Evolutionary conservation across 2,797 vertebrate genomes (phyloP).

Genomic region (Phalanger gymnotis): DNA sequence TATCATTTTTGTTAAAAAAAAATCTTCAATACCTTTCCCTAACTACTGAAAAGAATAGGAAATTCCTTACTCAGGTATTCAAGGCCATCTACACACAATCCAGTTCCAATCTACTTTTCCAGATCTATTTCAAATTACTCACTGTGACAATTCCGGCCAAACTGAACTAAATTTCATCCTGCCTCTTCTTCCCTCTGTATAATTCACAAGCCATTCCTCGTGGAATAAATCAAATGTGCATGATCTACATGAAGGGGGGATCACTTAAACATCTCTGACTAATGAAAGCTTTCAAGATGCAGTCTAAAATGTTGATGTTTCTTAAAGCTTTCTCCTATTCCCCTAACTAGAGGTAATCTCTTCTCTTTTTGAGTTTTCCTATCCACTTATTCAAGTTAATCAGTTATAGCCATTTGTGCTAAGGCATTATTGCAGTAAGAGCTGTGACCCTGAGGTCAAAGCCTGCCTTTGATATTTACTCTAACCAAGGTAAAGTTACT

Average conservation of each 20-base stretch:
- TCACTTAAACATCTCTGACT: not conserved
- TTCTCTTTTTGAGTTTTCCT: not conserved
- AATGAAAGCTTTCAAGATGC: not conserved
- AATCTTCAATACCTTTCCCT: not conserved
- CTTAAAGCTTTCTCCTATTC: not conserved
- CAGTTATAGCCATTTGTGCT: not conserved
- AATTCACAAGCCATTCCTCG: not conserved
- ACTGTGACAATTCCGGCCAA: not conserved
- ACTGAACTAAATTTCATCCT: not conserved
- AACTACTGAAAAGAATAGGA: not conserved
- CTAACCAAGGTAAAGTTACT: not conserved
- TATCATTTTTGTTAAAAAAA: not conserved
- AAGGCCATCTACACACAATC: not conserved
- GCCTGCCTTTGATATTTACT: not conserved
- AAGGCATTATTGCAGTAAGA: not conserved
- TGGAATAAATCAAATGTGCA: not conserved
- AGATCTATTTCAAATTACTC: not conserved
- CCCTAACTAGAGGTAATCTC: not conserved
- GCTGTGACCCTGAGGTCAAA: not conserved
- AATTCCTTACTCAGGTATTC: not conserved
- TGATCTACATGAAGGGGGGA: not conserved
- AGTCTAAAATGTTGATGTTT: not conserved
- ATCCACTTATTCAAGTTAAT: no score
- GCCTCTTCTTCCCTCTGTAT: not conserved
- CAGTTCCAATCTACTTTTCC: not conserved